A percentile compares a stretch with the other conserved stretches of the same genome.
phyloP scores from a whole-genome alignment of 2,888 invertebrate species.

The Altica lythri region DNA sequence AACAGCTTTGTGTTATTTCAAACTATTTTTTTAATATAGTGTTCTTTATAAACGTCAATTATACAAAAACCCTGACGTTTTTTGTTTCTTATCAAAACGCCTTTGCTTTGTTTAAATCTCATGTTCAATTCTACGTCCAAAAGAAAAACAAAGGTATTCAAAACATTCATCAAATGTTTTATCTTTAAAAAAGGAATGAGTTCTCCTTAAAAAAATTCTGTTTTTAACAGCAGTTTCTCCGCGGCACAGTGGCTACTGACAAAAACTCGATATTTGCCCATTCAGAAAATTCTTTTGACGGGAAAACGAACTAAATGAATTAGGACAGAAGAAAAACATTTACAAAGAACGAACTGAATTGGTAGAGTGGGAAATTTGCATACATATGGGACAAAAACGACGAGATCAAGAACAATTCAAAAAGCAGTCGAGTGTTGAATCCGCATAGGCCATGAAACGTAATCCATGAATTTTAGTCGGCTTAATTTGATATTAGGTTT shows the following conservation, averaged over 20 bases:
- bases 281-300: slow-evolving; percentile 6
- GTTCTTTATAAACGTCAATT: too few relatives aligned
- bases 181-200: background rate
- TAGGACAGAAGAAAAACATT: slow-evolving; percentile 9
- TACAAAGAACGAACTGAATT: slow-evolving; percentile 6
- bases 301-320: slow-evolving; percentile 5
- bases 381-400: slow-evolving; percentile 24
- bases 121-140: background rate
- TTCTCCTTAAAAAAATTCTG: background rate
- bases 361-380: slow-evolving; percentile 19
- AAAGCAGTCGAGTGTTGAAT: slow-evolving; percentile 20
- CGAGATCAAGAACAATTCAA: slow-evolving; percentile 12
- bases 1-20: too few relatives aligned
- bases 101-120: too few relatives aligned
- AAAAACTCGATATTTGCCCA: slow-evolving; percentile 4
- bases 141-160: background rate
- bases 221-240: background rate
- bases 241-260: background rate
- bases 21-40: too few relatives aligned
- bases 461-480: slow-evolving; percentile 23
- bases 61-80: too few relatives aligned
- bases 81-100: too few relatives aligned
- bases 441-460: slow-evolving; percentile 20
- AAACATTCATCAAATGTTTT: too few relatives aligned
- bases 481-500: slow-evolving; percentile 24